phyloP scores from a whole-genome alignment of 2,888 invertebrate genomes.

The Agrochola lota region DNA sequence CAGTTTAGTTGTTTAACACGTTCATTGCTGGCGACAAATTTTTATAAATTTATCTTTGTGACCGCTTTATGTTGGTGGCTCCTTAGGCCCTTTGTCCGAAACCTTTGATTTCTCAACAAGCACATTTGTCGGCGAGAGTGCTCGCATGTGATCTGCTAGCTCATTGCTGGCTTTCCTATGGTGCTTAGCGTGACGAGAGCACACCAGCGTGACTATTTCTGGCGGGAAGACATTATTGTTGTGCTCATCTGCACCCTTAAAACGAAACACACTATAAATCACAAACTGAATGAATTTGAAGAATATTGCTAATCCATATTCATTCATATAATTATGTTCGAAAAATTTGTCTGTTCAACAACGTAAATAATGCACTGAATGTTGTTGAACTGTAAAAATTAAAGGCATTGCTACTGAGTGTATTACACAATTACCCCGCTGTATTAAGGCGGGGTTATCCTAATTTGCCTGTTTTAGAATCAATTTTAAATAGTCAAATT shows the following conservation, averaged over 20 bases:
- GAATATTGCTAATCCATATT: too few relatives aligned
- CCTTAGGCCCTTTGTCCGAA: neutral
- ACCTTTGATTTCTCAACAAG: slow-evolving; percentile 6
- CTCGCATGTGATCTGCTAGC: neutral
- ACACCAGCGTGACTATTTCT: neutral
- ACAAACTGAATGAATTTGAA: too few relatives aligned
- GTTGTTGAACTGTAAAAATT: too few relatives aligned
- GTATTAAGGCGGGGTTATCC: too few relatives aligned
- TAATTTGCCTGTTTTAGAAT: too few relatives aligned
- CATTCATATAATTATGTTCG: too few relatives aligned
- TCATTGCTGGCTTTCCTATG: neutral
- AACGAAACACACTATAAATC: too few relatives aligned
- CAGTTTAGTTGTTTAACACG: slow-evolving; percentile 37
- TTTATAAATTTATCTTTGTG: slow-evolving; percentile 10
- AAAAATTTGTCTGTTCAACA: too few relatives aligned
- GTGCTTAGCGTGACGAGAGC: neutral
- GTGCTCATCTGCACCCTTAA: neutral
- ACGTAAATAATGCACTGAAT: too few relatives aligned
- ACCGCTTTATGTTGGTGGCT: neutral
- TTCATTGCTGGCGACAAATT: slow-evolving; percentile 11
- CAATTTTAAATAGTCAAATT: too few relatives aligned
- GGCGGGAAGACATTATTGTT: neutral
- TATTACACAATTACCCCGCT: too few relatives aligned
- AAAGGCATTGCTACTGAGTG: too few relatives aligned
- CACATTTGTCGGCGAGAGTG: neutral